phyloP scores from a whole-genome alignment of 2,797 vertebrate species.

The Cirrhinus molitorella region DNA sequence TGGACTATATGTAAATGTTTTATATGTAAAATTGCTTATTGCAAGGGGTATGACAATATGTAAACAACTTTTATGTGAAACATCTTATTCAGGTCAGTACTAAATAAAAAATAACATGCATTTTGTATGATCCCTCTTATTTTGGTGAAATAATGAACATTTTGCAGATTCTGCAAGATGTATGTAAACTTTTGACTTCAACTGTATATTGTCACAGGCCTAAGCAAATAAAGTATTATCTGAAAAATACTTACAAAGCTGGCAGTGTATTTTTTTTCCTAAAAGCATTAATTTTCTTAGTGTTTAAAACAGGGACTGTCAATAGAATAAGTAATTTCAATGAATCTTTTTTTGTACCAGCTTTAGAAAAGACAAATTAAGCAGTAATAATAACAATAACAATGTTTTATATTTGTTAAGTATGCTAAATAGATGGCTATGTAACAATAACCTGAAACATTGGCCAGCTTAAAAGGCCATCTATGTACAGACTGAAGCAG shows the following conservation, averaged over 20 bases:
- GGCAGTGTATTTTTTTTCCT: background rate
- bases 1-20: no score
- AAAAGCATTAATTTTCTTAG: no score
- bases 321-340: background rate
- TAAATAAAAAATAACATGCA: no score
- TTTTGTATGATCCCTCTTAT: no score
- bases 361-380: background rate
- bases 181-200: no score
- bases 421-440: background rate
- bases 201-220: background rate
- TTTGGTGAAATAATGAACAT: no score
- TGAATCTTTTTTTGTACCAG: background rate
- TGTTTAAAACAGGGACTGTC: background rate
- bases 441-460: background rate
- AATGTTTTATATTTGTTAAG: no score
- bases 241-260: background rate
- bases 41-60: no score
- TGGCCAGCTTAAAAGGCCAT: background rate
- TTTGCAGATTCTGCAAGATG: no score
- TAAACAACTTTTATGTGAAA: no score
- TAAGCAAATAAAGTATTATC: background rate
- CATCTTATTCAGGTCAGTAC: no score
- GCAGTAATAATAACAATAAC: background rate
- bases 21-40: no score
- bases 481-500: slow-evolving; percentile 14